These are phyloP conservation scores for Drosophila mauritiana DNA, from an alignment of 1,140 invertebrate genomes.

Conservation along the genomic window DNA sequence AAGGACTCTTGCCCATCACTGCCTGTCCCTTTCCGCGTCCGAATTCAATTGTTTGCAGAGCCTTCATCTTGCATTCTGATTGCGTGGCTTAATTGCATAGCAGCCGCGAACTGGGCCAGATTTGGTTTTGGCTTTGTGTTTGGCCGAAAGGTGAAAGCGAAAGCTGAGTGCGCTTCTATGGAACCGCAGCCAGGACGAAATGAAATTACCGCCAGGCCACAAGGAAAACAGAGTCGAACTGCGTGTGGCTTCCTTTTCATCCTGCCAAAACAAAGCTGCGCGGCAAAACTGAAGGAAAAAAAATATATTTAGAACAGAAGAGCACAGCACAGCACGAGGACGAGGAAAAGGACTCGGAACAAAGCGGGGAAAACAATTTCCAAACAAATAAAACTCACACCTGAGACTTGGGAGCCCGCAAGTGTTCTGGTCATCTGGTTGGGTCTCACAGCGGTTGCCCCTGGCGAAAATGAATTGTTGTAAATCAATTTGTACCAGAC, in stretches of 20 bases:
- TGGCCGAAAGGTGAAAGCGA: slow-evolving; percentile 41
- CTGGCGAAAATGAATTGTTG: slow-evolving; percentile 69
- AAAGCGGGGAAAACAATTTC: slow-evolving; percentile 64
- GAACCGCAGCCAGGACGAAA: slow-evolving; percentile 40
- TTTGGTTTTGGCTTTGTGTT: slow-evolving; percentile 40
- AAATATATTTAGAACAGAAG: slow-evolving; percentile 16
- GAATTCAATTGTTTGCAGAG: slow-evolving; percentile 70
- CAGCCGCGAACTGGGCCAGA: slow-evolving; percentile 53
- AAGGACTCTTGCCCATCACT: slow-evolving; percentile 2
- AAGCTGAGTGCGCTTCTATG: slow-evolving; percentile 63
- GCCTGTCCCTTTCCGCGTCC: not conserved
- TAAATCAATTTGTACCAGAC: slow-evolving; percentile 77
- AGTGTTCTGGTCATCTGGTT: slow-evolving; percentile 50
- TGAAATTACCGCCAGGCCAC: slow-evolving; percentile 45
- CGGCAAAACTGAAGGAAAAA: slow-evolving; percentile 17
- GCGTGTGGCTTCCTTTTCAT: slow-evolving; percentile 46
- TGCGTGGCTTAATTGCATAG: slow-evolving; percentile 78
- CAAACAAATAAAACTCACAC: slow-evolving; percentile 77
- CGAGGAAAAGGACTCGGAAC: slow-evolving; percentile 31
- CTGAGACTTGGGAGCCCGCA: slow-evolving; percentile 54
- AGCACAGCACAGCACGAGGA: not conserved
- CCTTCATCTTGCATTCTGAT: slow-evolving; percentile 83
- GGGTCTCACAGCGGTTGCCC: slow-evolving; percentile 51
- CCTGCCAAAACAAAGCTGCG: slow-evolving; percentile 13
- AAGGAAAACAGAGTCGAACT: slow-evolving; percentile 19